Conservation (phyloP, 2,113 vertebrate species). For the Osmerus mordax region DNA sequence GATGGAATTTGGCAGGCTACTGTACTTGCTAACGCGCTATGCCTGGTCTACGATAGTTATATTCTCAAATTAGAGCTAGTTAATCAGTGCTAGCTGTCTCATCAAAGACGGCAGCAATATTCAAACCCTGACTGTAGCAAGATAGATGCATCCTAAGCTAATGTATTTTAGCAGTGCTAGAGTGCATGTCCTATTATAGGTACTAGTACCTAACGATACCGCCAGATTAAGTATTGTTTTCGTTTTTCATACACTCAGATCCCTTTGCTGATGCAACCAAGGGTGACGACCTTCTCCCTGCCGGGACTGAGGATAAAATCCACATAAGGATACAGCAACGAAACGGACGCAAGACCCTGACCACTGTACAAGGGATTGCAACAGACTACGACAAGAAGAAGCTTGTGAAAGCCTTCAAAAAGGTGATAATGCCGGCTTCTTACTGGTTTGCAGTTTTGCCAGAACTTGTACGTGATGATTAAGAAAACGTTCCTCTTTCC, state of each 20-base stretch:
- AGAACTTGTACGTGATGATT: neutral
- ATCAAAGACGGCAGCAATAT: no score
- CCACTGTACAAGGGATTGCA: conserved; percentile 85
- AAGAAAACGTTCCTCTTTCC: neutral
- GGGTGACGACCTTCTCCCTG: conserved; percentile 87
- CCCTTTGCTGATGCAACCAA: conserved; percentile 95
- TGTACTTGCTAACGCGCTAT: no score
- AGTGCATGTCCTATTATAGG: no score
- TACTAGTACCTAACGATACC: neutral
- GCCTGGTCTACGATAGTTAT: no score
- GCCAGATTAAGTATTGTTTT: neutral
- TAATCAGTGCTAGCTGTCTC: no score
- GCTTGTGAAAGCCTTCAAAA: conserved; percentile 89
- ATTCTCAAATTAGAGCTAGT: no score
- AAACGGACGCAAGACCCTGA: conserved; percentile 86
- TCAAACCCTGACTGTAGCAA: no score
- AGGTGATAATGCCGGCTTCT: conserved; percentile 61
- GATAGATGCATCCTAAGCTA: no score
- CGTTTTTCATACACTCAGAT: conserved; percentile 61
- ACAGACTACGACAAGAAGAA: conserved; percentile 92
- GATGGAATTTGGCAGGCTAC: no score
- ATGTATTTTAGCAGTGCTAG: no score
- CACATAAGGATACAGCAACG: conserved; percentile 90
- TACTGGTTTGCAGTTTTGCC: neutral
- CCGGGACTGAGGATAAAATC: conserved; percentile 88